Conservation (phyloP, 2,797 vertebrate species). For the Phrynocephalus guinanensis region DNA sequence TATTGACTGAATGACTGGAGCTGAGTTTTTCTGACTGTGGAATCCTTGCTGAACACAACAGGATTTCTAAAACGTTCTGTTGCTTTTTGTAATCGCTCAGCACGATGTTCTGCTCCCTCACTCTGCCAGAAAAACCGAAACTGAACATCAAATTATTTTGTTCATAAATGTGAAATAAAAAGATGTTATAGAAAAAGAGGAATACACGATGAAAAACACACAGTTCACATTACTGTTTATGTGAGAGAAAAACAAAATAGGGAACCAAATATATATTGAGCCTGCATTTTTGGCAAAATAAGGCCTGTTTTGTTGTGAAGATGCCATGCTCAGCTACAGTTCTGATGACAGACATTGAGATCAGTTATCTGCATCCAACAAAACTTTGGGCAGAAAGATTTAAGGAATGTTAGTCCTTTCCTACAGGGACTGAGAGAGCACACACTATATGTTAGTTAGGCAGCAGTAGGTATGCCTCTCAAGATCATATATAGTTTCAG, state of each 20-base stretch:
- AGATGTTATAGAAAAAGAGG: conserved; percentile 59
- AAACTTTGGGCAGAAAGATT: conserved; percentile 51
- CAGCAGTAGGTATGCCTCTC: conserved; percentile 37
- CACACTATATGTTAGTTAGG: conserved; percentile 49
- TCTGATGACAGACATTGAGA: conserved; percentile 41
- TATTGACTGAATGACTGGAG: conserved; percentile 99
- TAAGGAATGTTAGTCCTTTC: conserved; percentile 45
- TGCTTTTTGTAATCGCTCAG: conserved; percentile 89
- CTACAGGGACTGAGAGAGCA: conserved; percentile 60
- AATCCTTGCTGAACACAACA: conserved; percentile 95
- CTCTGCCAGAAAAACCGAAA: conserved; percentile 81
- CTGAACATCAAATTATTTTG: conserved; percentile 63
- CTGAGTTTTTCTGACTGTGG: conserved; percentile 94
- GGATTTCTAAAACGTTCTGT: conserved; percentile 91
- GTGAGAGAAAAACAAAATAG: conserved; percentile 44
- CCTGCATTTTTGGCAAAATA: conserved; percentile 5
- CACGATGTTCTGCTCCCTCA: conserved; percentile 88
- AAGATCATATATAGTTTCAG: conserved; percentile 66
- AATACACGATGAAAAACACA: conserved; percentile 44
- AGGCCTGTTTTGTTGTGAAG: conserved; percentile 41
- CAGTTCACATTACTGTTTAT: conserved; percentile 32
- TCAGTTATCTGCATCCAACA: conserved; percentile 23
- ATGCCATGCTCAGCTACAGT: conserved; percentile 56
- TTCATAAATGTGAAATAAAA: conserved; percentile 55
- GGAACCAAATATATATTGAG: conserved; percentile 22